Conservation (phyloP, 2,113 vertebrate species). For the Rhinopithecus roxellana region DNA sequence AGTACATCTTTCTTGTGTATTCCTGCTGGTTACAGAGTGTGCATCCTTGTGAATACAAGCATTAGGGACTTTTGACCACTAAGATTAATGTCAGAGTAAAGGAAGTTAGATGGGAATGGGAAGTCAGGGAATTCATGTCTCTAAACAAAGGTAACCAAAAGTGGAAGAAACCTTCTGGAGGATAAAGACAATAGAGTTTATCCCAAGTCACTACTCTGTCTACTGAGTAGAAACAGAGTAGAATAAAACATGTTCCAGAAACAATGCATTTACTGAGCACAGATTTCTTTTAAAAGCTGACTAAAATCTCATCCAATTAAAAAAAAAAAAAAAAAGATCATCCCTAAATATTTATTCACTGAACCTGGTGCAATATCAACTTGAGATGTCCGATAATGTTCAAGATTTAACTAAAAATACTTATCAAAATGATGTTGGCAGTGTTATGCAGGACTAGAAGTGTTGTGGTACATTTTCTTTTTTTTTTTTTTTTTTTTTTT, state of each 20-base stretch:
- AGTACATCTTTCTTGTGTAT: background rate
- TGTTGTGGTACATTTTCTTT: background rate
- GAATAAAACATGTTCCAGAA: background rate
- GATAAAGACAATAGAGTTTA: background rate
- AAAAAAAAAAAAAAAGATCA: background rate
- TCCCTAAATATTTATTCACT: background rate
- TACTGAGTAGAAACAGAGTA: background rate
- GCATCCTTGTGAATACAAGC: background rate
- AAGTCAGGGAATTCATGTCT: background rate
- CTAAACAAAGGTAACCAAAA: background rate
- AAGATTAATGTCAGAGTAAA: background rate
- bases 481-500: no score
- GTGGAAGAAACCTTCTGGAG: background rate
- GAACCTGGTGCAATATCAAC: background rate
- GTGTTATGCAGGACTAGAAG: background rate
- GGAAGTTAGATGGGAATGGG: background rate
- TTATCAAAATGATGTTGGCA: background rate
- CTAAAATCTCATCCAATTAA: background rate
- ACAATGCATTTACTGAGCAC: background rate
- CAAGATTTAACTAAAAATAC: background rate
- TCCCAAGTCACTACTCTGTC: background rate
- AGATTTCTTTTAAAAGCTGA: background rate
- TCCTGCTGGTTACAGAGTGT: background rate
- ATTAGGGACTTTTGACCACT: background rate
- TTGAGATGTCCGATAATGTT: background rate